Percentiles rank a stretch among this genome's conserved stretches.
Conservation (phyloP, 2,888 invertebrate species). For the Platycheirus albimanus region DNA sequence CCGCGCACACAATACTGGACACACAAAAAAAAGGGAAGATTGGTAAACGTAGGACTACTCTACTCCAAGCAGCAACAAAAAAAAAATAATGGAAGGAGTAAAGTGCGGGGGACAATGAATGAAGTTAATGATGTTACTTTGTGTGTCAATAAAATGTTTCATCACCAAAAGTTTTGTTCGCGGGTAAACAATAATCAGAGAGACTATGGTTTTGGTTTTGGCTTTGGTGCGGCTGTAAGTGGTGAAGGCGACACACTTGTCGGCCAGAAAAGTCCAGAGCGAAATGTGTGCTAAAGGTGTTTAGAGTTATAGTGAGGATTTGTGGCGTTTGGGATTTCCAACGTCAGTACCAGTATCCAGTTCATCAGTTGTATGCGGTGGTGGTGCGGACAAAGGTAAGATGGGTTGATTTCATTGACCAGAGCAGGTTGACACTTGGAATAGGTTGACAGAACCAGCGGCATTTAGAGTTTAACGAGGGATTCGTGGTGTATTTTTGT, state of each 20-base stretch:
- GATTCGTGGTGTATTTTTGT: constrained; percentile 14
- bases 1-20: constrained; percentile 5
- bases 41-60: constrained; percentile 2
- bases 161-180: constrained; percentile 69
- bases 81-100: neutral
- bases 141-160: constrained; percentile 74
- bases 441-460: constrained; percentile 37
- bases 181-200: constrained; percentile 48
- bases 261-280: constrained; percentile 12
- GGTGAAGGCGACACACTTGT: constrained; percentile 54
- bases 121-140: constrained; percentile 71
- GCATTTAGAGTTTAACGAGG: constrained; percentile 27
- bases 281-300: constrained; percentile 38
- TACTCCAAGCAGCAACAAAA: neutral
- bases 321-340: constrained; percentile 37
- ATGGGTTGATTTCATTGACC: constrained; percentile 62
- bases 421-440: constrained; percentile 62
- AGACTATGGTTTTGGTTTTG: neutral
- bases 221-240: constrained; percentile 4
- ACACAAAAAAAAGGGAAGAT: constrained; percentile 22
- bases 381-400: constrained; percentile 36
- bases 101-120: constrained; percentile 23
- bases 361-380: neutral
- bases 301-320: constrained; percentile 14
- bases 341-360: neutral